Conservation (phyloP, 1,140 invertebrate genomes). For the Asbolus verrucosus region DNA sequence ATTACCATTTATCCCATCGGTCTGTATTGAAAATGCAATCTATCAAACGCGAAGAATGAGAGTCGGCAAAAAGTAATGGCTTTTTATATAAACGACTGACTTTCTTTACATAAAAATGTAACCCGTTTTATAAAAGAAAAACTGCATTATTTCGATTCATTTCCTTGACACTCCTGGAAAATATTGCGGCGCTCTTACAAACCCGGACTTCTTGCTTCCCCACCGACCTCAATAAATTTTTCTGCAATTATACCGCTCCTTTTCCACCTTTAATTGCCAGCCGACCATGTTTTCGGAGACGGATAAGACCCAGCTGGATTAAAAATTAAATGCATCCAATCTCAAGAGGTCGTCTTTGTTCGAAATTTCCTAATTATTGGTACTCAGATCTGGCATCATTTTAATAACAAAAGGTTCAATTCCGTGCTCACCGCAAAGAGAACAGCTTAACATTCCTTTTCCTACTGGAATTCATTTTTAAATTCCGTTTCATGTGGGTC, state of each 20-base stretch:
- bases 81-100: conserved; percentile 38
- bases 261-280: conserved; percentile 28
- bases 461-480: background rate
- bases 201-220: conserved; percentile 11
- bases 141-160: conserved; percentile 43
- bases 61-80: conserved; percentile 34
- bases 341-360: background rate
- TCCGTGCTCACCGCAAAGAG: conserved; percentile 4
- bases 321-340: conserved; percentile 8
- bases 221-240: conserved; percentile 25
- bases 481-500: conserved; percentile 12
- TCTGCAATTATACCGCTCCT: conserved; percentile 24
- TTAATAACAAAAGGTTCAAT: conserved; percentile 14
- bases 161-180: conserved; percentile 27
- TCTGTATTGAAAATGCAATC: conserved; percentile 35
- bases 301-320: background rate
- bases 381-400: background rate
- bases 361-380: background rate
- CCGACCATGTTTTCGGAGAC: conserved; percentile 5
- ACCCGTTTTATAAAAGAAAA: conserved; percentile 37
- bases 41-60: conserved; percentile 37
- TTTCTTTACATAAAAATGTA: conserved; percentile 39
- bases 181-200: conserved; percentile 18
- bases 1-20: conserved; percentile 37
- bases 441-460: background rate